Evolutionary conservation across 2,113 vertebrate genomes (phyloP).

Genomic region (Turdus rufiventris): DNA sequence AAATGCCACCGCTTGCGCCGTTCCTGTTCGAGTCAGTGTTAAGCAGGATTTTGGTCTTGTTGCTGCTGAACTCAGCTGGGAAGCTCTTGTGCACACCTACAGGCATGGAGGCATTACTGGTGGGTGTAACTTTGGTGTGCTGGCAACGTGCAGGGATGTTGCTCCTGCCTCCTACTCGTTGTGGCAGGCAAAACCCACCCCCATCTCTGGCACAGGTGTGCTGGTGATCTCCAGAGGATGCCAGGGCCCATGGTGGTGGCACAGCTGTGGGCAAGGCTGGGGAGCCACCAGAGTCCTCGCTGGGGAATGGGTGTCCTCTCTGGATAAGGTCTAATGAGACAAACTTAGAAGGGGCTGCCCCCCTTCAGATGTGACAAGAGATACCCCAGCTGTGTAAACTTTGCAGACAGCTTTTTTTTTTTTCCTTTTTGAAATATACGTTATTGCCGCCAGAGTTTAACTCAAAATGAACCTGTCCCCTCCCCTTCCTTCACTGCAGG

Average conservation of each 20-base stretch:
- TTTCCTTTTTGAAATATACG: neutral
- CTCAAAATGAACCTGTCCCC: neutral
- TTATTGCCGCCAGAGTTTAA: neutral
- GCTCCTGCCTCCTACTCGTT: rapidly evolving
- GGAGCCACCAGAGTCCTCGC: neutral
- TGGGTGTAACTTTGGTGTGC: rapidly evolving
- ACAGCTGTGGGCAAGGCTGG: neutral
- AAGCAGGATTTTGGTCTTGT: neutral
- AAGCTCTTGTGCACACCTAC: neutral
- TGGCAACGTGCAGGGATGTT: rapidly evolving
- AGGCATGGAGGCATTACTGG: neutral
- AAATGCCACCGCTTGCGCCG: rapidly evolving
- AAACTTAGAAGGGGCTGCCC: neutral
- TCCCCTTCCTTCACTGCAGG: neutral
- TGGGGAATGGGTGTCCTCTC: neutral
- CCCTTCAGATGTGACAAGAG: neutral
- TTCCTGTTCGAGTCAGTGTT: neutral
- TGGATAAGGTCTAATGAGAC: neutral
- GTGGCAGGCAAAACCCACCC: rapidly evolving
- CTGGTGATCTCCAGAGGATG: neutral
- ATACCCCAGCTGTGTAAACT: slow-evolving; percentile 34
- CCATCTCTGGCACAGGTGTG: rapidly evolving
- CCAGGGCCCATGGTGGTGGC: neutral
- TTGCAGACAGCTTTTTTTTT: neutral
- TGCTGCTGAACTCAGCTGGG: neutral